Evolutionary conservation across 1,140 invertebrate species (phyloP).

Genomic region (Steinernema khuongi): DNA sequence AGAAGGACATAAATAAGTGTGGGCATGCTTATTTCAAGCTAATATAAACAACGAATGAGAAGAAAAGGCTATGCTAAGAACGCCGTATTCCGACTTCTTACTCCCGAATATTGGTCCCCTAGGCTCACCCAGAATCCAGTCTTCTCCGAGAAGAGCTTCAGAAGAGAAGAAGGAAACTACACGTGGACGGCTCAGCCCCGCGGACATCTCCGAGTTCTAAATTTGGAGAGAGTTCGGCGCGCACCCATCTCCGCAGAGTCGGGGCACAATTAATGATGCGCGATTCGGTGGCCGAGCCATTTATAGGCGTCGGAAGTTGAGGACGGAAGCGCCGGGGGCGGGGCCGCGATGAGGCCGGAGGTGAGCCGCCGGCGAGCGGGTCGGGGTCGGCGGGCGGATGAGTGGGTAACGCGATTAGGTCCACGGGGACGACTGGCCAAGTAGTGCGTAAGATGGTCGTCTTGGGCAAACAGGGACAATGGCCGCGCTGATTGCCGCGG

Average conservation of each 20-base stretch:
- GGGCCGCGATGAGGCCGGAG: neutral
- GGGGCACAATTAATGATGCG: slow-evolving; percentile 6
- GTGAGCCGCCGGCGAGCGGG: neutral
- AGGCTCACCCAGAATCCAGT: too few species aligned
- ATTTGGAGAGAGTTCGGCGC: too few species aligned
- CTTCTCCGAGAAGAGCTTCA: too few species aligned
- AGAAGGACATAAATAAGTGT: too few species aligned
- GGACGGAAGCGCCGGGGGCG: neutral
- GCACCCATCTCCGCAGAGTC: neutral
- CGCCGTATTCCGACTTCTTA: too few species aligned
- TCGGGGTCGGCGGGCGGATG: neutral
- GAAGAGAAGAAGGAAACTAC: too few species aligned
- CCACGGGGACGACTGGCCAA: neutral
- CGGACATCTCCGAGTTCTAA: too few species aligned
- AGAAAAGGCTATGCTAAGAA: too few species aligned
- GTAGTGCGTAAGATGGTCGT: neutral
- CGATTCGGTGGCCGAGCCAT: neutral
- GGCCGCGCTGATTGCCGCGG: neutral
- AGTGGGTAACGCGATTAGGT: neutral
- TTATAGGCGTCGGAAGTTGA: slow-evolving; percentile 4
- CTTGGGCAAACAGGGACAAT: neutral
- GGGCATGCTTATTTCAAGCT: too few species aligned
- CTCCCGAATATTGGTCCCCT: too few species aligned
- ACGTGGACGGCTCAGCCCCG: too few species aligned
- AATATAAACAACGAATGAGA: too few species aligned